Evolutionary conservation across 2,797 vertebrate species (phyloP).

Genomic region (Parauchenoglanis punctatus): DNA sequence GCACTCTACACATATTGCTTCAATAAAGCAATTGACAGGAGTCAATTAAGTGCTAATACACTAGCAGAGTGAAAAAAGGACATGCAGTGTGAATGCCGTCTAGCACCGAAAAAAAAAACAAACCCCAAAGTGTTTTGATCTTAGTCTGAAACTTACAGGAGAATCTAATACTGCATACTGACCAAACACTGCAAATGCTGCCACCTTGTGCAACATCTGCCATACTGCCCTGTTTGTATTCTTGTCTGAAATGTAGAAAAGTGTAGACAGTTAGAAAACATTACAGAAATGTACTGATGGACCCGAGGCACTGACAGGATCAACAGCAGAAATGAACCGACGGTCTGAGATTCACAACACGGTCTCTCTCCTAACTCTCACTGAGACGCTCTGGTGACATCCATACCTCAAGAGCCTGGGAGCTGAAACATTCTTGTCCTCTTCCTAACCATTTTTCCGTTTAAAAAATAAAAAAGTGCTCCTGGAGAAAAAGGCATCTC

Average conservation of each 20-base stretch:
- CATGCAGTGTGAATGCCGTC: not conserved
- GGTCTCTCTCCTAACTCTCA: constrained; percentile 57
- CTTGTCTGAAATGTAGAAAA: constrained; percentile 2
- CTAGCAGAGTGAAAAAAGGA: constrained; percentile 7
- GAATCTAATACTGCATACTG: constrained; percentile 67
- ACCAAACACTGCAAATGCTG: constrained; percentile 64
- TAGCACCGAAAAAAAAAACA: constrained; percentile 7
- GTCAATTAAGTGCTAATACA: constrained; percentile 35
- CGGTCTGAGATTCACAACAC: constrained; percentile 14
- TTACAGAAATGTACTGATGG: constrained; percentile 21
- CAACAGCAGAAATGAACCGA: constrained; percentile 5
- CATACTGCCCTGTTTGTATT: constrained; percentile 11
- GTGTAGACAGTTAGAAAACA: not conserved
- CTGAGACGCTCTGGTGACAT: constrained; percentile 57
- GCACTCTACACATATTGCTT: constrained; percentile 9
- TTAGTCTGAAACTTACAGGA: constrained; percentile 7
- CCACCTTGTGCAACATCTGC: constrained; percentile 41
- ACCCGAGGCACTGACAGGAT: not conserved
- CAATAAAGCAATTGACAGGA: not conserved
- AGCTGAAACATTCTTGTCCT: constrained; percentile 63
- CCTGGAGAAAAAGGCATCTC: constrained; percentile 74
- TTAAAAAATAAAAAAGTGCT: constrained; percentile 74
- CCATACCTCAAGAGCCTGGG: constrained; percentile 58
- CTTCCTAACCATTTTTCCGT: constrained; percentile 57
- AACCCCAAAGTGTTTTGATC: not conserved